A percentile compares a stretch with the other conserved stretches of the same genome.
Evolutionary conservation across 2,113 vertebrate species (phyloP).

Genomic region (Dipodomys merriami): DNA sequence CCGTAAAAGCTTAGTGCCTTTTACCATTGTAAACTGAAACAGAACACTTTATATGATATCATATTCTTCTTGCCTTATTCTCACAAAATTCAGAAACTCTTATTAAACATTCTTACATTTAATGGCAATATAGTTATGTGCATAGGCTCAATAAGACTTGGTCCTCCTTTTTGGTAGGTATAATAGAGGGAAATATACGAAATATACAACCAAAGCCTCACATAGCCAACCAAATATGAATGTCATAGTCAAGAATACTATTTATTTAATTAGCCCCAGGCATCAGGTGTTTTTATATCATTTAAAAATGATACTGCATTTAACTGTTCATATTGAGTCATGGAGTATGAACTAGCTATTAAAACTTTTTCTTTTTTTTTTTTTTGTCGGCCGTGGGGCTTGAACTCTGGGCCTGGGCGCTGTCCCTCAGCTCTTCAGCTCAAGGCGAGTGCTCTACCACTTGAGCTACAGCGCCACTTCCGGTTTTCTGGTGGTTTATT

Average conservation of each 20-base stretch:
- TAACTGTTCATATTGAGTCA: constrained; percentile 47
- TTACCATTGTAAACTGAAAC: constrained; percentile 46
- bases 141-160: background rate
- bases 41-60: background rate
- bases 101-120: constrained; percentile 6
- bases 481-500: too few relatives aligned
- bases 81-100: background rate
- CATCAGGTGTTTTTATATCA: constrained; percentile 60
- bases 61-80: background rate
- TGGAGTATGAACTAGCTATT: constrained; percentile 7
- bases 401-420: too few relatives aligned
- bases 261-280: background rate
- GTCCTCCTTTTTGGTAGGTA: background rate
- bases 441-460: too few relatives aligned
- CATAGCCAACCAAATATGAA: background rate
- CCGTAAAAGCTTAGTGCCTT: background rate
- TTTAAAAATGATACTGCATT: constrained; percentile 85
- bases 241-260: constrained; percentile 35
- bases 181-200: background rate
- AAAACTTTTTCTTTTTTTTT: constrained; percentile 74
- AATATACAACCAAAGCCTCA: background rate
- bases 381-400: too few relatives aligned
- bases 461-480: too few relatives aligned
- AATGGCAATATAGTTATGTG: constrained; percentile 5
- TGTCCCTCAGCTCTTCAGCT: too few relatives aligned